Evolutionary conservation across 2,797 vertebrate species (phyloP), one percentile per base, ranked within the genome.

Genomic region (Coluber constrictor): DNA sequence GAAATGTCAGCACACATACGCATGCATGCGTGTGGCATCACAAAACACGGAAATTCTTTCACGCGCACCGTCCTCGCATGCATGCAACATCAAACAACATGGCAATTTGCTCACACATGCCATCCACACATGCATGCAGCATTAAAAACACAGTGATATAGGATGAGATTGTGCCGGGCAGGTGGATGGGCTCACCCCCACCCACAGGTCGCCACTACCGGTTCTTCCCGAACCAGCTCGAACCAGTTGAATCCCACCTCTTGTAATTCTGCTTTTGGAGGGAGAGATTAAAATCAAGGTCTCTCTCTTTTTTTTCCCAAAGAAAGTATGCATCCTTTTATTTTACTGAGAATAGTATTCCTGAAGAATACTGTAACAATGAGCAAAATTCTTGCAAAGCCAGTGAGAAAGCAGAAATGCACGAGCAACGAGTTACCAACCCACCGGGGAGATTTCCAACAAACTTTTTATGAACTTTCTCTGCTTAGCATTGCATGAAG

Each of bases 401-500:
- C 56, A 25, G 23, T 47, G 86, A 83, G 70, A 90, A 27, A 83
- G 37, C 57, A 61, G 66, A 91, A 90, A 12, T 93, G 89, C 57
- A 60, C 32, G 87, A 87, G 70, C 47, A 93, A 90, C 12, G 86
- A 89, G 66, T 83, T 83, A 55, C 3, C 55, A 32, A 60, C 70
- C 74, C 90, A 91, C 87, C 4, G 5, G 92, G 92, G 90, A 93
- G 63, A 88, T 83, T 89, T 29, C 57, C 47, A 43, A 57, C 66
- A 25, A 93, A 91, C 86, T 89, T 93, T 83, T 91, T 63, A 93
- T 63, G 90, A 91, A 91, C 57, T 93, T 91, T 60, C 47, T 23
- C 92, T 89, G 87, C 83, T 91, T 88, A 91, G 86, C 90, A 83
- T 91, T 89, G 87, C 90, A 89, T 93, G 92, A 88, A 91, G 23